phyloP scores from a whole-genome alignment of 1,140 invertebrate genomes.

The Drosophila repleta region DNA sequence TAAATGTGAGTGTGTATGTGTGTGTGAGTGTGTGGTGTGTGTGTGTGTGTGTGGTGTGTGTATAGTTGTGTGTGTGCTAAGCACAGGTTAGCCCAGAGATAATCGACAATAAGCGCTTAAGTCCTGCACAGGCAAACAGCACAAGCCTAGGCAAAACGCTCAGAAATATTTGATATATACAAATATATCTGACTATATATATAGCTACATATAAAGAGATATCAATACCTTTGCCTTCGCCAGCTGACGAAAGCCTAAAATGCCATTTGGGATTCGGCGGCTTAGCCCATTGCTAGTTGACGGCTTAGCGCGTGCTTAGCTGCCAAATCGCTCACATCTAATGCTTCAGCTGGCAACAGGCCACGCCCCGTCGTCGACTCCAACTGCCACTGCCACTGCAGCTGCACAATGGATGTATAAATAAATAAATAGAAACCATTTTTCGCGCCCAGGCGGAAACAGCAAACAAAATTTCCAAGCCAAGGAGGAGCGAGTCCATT shows the following conservation, averaged over 20 bases:
- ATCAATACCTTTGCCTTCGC: not conserved
- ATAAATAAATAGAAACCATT: conserved; percentile 79
- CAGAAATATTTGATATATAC: not conserved
- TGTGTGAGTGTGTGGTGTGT: not conserved
- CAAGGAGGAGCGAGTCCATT: conserved; percentile 16
- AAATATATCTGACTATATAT: too few species aligned
- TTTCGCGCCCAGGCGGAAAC: conserved; percentile 63
- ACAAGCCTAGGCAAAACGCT: not conserved
- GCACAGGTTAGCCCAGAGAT: conserved; percentile 1
- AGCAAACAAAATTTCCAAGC: conserved; percentile 47
- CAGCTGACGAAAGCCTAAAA: conserved; percentile 13
- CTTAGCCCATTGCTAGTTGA: conserved; percentile 40
- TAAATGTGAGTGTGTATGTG: not conserved
- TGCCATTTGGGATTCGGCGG: conserved; percentile 16
- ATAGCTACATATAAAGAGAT: too few species aligned
- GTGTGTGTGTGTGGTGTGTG: not conserved
- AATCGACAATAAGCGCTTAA: conserved; percentile 6
- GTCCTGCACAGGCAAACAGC: not conserved
- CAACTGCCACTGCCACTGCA: conserved; percentile 35
- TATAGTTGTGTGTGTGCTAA: not conserved
- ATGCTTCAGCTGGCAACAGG: conserved; percentile 1
- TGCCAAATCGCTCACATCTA: conserved; percentile 49
- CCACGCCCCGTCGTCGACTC: conserved; percentile 8
- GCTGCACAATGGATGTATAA: conserved; percentile 68
- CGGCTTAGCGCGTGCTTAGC: conserved; percentile 49